These are phyloP conservation scores for Dendrophyllia cribrosa DNA, from an alignment of 64 coral and sea anemone species.

Conservation along the genomic window DNA sequence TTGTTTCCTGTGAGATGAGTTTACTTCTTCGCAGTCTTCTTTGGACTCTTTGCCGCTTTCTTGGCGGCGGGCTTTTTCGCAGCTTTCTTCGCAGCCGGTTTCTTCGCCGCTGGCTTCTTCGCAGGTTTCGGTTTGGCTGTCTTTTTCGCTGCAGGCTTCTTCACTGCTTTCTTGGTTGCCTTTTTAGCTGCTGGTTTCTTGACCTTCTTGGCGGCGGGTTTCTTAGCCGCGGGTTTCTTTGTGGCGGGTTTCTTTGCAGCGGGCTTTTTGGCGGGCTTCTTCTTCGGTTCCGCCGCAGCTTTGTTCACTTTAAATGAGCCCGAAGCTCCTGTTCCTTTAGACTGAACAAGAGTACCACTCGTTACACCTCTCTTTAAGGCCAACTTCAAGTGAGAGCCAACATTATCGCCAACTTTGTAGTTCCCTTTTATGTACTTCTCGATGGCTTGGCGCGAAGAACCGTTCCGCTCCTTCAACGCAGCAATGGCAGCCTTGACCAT, in stretches of 20 bases:
- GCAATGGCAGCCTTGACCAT: neutral
- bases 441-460: constrained; percentile 14
- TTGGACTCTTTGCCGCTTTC: neutral
- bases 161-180: neutral
- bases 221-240: neutral
- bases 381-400: neutral
- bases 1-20: neutral
- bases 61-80: neutral
- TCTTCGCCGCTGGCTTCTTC: neutral
- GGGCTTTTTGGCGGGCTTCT: constrained; percentile 23
- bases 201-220: neutral
- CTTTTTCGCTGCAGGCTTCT: neutral
- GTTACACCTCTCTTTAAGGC: constrained; percentile 3
- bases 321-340: neutral
- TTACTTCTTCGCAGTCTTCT: neutral
- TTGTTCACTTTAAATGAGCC: neutral
- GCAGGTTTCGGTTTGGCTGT: neutral
- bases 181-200: constrained; percentile 10
- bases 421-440: constrained; percentile 25
- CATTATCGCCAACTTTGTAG: constrained; percentile 13
- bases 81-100: neutral
- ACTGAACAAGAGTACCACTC: neutral
- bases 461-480: neutral
- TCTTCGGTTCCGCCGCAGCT: neutral
- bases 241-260: neutral